phyloP scores from a whole-genome alignment of 2,797 vertebrate species.

The Pipistrellus pipistrellus region DNA sequence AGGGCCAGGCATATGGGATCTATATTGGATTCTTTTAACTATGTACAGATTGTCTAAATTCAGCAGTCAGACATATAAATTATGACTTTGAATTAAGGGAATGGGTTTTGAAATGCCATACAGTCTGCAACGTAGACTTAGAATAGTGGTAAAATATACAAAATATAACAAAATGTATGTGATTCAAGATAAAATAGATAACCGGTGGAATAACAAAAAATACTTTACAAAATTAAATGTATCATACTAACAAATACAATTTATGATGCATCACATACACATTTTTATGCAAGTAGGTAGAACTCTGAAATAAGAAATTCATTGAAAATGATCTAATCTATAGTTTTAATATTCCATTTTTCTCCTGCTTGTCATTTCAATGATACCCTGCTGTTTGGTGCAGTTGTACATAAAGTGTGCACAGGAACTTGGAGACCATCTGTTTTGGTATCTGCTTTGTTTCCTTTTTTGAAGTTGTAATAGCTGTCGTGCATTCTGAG shows the following conservation, averaged over 20 bases:
- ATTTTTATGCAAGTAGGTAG: not conserved
- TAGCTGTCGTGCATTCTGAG: constrained; percentile 69
- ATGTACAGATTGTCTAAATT: not conserved
- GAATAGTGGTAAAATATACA: not conserved
- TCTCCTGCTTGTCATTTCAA: constrained; percentile 48
- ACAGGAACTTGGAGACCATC: constrained; percentile 62
- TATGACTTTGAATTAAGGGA: not conserved
- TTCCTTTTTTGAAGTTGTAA: constrained; percentile 56
- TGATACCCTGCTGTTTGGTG: constrained; percentile 4
- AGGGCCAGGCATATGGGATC: not conserved
- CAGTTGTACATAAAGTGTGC: constrained; percentile 51
- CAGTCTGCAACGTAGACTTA: not conserved
- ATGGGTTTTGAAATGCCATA: not conserved
- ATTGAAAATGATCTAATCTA: constrained; percentile 31
- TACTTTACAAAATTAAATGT: constrained; percentile 9
- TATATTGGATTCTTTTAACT: not conserved
- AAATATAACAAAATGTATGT: not conserved
- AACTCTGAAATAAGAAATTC: not conserved
- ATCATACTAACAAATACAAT: not conserved
- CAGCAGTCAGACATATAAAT: not conserved
- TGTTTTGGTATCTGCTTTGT: constrained; percentile 73
- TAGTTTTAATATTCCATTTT: constrained; percentile 13
- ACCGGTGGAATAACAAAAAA: not conserved
- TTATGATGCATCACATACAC: not conserved
- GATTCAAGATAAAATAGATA: not conserved